Evolutionary conservation across 2,888 invertebrate species (phyloP).

Genomic region (Adelognathus sp.): DNA sequence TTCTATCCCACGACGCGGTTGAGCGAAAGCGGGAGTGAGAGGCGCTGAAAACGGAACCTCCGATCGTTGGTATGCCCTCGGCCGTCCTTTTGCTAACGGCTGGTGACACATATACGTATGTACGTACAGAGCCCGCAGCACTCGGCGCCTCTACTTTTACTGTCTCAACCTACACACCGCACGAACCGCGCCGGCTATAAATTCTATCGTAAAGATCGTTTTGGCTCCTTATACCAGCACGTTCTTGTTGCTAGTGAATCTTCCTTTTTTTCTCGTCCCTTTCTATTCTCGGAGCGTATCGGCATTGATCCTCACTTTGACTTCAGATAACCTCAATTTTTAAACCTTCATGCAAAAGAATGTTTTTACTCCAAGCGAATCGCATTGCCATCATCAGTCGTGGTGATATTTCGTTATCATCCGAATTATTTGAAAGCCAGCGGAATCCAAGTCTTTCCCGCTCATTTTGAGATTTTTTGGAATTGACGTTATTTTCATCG

Average conservation of each 20-base stretch:
- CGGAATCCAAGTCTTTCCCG: no score
- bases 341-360: background rate
- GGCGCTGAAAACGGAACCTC: background rate
- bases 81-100: conserved; percentile 23
- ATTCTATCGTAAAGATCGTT: conserved; percentile 47
- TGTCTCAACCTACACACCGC: conserved; percentile 36
- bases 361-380: background rate
- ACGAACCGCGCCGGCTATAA: conserved; percentile 15
- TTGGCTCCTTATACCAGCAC: conserved; percentile 11
- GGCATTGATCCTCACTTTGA: background rate
- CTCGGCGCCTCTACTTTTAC: conserved; percentile 40
- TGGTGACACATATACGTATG: conserved; percentile 16
- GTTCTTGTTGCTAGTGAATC: background rate
- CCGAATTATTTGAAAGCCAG: no score
- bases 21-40: background rate
- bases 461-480: background rate
- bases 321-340: background rate
- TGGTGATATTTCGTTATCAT: background rate
- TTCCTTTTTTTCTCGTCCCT: background rate
- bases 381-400: no score
- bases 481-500: background rate
- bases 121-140: background rate
- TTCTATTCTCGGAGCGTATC: background rate
- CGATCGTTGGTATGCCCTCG: conserved; percentile 9
- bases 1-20: background rate